Evolutionary conservation across 2,113 vertebrate species (phyloP).

Genomic region (Embiotoca jacksoni): DNA sequence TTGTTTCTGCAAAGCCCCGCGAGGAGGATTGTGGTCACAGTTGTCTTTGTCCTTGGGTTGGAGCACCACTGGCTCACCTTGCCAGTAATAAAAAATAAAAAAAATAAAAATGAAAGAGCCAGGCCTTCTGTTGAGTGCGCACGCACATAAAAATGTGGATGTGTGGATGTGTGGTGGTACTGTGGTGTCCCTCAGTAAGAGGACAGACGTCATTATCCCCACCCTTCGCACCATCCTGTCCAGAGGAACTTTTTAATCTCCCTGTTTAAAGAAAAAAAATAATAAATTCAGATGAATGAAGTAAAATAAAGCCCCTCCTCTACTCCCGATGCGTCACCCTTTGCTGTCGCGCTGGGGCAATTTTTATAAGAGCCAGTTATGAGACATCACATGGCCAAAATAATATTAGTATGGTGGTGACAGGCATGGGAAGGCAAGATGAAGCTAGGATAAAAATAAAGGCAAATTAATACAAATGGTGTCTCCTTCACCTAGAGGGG

Average conservation of each 20-base stretch:
- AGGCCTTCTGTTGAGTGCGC: conserved; percentile 63
- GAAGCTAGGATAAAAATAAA: conserved; percentile 82
- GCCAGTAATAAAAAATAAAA: conserved; percentile 70
- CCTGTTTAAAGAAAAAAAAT: conserved; percentile 59
- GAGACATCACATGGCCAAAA: conserved; percentile 77
- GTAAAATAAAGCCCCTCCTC: conserved; percentile 16
- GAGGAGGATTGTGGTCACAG: conserved; percentile 63
- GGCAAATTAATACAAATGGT: conserved; percentile 93
- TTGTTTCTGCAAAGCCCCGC: conserved; percentile 74
- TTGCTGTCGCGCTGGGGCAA: conserved; percentile 73
- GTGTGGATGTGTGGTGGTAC: conserved; percentile 20
- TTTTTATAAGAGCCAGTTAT: conserved; percentile 85
- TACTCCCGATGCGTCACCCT: conserved; percentile 50
- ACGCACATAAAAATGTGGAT: conserved; percentile 26
- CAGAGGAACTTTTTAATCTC: conserved; percentile 79
- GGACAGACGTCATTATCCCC: conserved; percentile 85
- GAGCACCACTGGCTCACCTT: conserved; percentile 72
- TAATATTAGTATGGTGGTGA: conserved; percentile 79
- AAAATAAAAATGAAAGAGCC: conserved; percentile 42
- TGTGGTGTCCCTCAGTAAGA: conserved; percentile 57
- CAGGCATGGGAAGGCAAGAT: conserved; percentile 78
- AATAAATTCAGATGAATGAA: conserved; percentile 50
- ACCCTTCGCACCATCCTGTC: conserved; percentile 77
- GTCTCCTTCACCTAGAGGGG: conserved; percentile 86
- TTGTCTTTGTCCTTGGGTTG: conserved; percentile 85